Conservation (phyloP, 2,797 vertebrate species). For the Poeciliopsis infans region DNA sequence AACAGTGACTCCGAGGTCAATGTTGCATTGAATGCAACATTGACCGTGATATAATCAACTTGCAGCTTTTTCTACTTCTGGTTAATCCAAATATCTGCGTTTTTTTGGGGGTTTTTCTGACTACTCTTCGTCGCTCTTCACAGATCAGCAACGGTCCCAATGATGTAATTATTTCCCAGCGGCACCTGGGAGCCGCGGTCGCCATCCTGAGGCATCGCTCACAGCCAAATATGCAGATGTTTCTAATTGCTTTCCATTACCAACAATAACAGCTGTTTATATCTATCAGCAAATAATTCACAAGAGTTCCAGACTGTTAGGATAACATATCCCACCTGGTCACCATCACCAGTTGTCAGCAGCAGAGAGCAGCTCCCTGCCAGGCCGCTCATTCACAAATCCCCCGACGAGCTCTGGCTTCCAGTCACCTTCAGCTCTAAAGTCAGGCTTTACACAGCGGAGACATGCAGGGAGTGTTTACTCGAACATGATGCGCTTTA, state of each 20-base stretch:
- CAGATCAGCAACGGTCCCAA: slow-evolving; percentile 88
- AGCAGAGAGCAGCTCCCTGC: slow-evolving; percentile 83
- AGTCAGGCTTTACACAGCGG: neutral
- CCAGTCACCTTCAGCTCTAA: slow-evolving; percentile 87
- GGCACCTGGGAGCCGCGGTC: slow-evolving; percentile 89
- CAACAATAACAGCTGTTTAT: slow-evolving; percentile 99
- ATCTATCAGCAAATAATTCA: slow-evolving; percentile 99
- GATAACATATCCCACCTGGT: slow-evolving; percentile 99
- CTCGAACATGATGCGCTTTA: neutral
- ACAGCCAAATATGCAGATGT: slow-evolving; percentile 99
- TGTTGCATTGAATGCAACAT: neutral
- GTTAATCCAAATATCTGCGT: neutral
- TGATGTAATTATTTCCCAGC: slow-evolving; percentile 98
- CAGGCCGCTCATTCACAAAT: slow-evolving; percentile 85
- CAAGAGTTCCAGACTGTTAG: slow-evolving; percentile 97
- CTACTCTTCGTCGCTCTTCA: slow-evolving; percentile 86
- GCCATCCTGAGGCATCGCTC: slow-evolving; percentile 89
- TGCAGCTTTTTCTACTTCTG: neutral
- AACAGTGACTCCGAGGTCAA: too few relatives aligned
- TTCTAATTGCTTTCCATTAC: slow-evolving; percentile 99
- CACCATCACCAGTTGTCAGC: slow-evolving; percentile 91
- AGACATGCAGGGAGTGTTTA: neutral
- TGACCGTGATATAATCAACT: too few relatives aligned
- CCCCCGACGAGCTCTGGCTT: slow-evolving; percentile 66
- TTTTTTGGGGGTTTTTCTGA: neutral